Evolutionary conservation across 2,888 invertebrate genomes (phyloP).

Genomic region (Apoda limacodes): DNA sequence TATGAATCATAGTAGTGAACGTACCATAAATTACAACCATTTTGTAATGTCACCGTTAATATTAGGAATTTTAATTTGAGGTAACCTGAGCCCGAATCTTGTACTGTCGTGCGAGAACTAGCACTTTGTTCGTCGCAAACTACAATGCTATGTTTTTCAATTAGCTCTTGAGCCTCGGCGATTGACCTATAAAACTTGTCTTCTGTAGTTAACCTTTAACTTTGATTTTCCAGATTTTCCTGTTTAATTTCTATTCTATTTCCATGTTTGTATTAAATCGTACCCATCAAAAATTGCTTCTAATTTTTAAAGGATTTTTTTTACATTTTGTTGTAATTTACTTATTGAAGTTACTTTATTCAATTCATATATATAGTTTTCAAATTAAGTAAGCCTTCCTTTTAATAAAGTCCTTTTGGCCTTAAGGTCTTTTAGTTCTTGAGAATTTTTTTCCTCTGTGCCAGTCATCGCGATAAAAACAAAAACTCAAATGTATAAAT

Average conservation of each 20-base stretch:
- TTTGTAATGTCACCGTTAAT: constrained; percentile 3
- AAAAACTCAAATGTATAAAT: not conserved
- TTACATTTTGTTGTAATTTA: constrained; percentile 2
- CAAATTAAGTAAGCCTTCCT: constrained; percentile 6
- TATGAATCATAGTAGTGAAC: constrained; percentile 6
- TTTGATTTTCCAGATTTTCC: constrained; percentile 3
- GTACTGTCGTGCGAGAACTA: constrained; percentile 1
- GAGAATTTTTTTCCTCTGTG: too few relatives aligned
- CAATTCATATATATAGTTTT: constrained; percentile 4
- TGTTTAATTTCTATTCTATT: constrained; percentile 4
- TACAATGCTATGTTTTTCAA: constrained; percentile 4
- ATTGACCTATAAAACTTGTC: constrained; percentile 5
- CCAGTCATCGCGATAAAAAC: constrained; percentile 2
- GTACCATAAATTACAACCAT: constrained; percentile 7
- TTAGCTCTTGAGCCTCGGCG: constrained; percentile 2
- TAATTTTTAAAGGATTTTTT: constrained; percentile 4
- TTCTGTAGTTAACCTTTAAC: constrained; percentile 1
- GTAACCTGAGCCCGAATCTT: not conserved
- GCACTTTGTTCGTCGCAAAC: constrained; percentile 2
- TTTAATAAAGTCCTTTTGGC: constrained; percentile 3
- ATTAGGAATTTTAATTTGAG: constrained; percentile 4
- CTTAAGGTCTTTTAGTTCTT: constrained; percentile 4
- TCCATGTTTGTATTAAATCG: constrained; percentile 6
- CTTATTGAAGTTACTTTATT: constrained; percentile 1
- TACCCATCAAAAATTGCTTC: constrained; percentile 5